Evolutionary conservation across 1,140 invertebrate genomes (phyloP).

Genomic region (Bombus confusus): DNA sequence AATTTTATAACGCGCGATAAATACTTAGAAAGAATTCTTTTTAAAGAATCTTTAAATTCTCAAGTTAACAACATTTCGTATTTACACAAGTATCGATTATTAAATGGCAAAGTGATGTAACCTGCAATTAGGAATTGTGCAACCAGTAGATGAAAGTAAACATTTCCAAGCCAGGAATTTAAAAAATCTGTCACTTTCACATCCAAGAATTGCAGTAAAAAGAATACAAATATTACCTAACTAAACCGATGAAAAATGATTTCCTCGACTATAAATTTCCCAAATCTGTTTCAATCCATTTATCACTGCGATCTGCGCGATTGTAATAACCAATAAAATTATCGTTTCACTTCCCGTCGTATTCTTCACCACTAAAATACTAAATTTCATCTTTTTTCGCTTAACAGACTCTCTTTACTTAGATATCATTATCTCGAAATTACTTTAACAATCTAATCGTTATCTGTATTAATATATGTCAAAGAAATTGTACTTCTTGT

Average conservation of each 20-base stretch:
- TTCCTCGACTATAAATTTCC: background rate
- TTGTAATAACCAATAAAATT: background rate
- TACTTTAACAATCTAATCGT: background rate
- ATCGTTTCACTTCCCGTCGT: background rate
- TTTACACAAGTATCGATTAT: background rate
- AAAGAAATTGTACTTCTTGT: background rate
- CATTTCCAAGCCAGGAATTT: background rate
- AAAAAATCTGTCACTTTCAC: background rate
- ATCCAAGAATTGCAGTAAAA: background rate
- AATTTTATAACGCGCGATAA: too few relatives aligned
- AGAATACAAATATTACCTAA: background rate
- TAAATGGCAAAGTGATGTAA: background rate
- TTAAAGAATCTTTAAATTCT: too few relatives aligned
- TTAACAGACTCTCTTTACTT: background rate
- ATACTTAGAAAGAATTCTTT: background rate
- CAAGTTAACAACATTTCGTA: too few relatives aligned
- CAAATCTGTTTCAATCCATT: background rate
- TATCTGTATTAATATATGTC: background rate
- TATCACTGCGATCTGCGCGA: background rate
- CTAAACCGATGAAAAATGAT: background rate
- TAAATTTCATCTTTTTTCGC: background rate
- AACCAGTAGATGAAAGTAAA: too few relatives aligned
- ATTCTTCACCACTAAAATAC: background rate
- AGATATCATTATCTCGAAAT: too few relatives aligned
- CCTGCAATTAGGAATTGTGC: background rate